A percentile compares a stretch with the other conserved stretches of the same genome.
phyloP scores from a whole-genome alignment of 2,888 invertebrate species.

The Orthosia gothica region DNA sequence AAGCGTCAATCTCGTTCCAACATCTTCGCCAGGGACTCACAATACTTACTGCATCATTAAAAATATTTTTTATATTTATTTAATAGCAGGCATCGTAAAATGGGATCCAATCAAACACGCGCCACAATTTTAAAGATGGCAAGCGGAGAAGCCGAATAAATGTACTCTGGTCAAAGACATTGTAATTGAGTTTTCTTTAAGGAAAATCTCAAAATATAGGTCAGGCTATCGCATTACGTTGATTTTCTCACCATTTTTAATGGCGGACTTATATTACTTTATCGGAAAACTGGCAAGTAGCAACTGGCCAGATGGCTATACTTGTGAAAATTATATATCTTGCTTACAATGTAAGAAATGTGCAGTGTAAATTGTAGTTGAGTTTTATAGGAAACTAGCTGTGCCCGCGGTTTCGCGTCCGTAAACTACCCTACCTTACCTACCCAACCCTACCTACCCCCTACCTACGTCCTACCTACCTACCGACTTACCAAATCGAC shows the following conservation, averaged over 20 bases:
- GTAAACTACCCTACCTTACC: no score
- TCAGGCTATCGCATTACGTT: conserved; percentile 7
- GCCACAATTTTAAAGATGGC: conserved; percentile 8
- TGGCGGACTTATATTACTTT: conserved; percentile 8
- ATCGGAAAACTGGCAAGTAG: neutral
- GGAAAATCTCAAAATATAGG: conserved; percentile 31
- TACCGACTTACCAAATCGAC: no score
- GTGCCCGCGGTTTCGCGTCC: no score
- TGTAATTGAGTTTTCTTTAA: conserved; percentile 28
- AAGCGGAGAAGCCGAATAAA: conserved; percentile 2
- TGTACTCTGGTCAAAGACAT: neutral
- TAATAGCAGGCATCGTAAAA: no score
- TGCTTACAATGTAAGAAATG: neutral
- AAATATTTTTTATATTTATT: no score
- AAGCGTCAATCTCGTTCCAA: no score
- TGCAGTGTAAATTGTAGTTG: neutral
- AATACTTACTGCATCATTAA: no score
- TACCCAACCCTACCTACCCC: no score
- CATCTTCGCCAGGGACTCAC: no score
- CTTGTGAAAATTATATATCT: neutral
- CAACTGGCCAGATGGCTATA: neutral
- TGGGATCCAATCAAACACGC: neutral
- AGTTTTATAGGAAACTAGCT: no score
- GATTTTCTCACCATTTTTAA: conserved; percentile 24
- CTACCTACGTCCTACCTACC: no score